Evolutionary conservation across 2,888 invertebrate species (phyloP), one percentile per base, ranked within the genome.

Genomic region (Eupithecia dodoneata): DNA sequence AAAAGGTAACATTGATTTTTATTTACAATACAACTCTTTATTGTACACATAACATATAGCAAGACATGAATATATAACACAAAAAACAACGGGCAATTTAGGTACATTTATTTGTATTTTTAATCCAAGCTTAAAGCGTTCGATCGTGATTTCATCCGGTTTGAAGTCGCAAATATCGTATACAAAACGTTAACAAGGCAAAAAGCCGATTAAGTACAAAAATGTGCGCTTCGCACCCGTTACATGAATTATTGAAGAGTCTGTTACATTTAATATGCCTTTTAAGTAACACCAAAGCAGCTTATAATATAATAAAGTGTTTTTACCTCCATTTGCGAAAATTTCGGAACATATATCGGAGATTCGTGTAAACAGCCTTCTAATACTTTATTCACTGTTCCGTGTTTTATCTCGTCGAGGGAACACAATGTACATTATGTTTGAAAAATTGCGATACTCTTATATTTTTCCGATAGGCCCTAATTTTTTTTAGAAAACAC

Each of bases 1-100:
- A 97, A 84, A 95, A 96, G 89, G 93, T 93, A 77, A 86, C 77
- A n/a, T 5, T 10, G 30, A 13, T 30, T 10, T 71, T 45, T 7
- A 30, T 30, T 49, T 5, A n/a, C n/a, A n/a, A 59, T 59, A 55
- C 55, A 55, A 3, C n/a, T n/a, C n/a, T 52, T 15, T 52, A 4
- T 52, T 52, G n/a, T 55, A n/a, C n/a, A 52, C 6, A n/a, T n/a
- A 7, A 15, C 13, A 52, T 5, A 12, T 3, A 52, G 52, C 13
- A 52, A 52, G 52, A 52, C n/a, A 52, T n/a, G 1, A 52, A n/a
- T n/a, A 5, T 6, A 52, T n/a, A n/a, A 9, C 9, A 9, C n/a
- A 55, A 55, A 18, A 7, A 3, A 59, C 9, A 18, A 55, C 6
- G 7, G 9, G 9, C 3, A 55, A n/a, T 55, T 55, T 55, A 15